Evolutionary conservation across 2,888 invertebrate genomes (phyloP).

Genomic region (Polyommatus icarus): DNA sequence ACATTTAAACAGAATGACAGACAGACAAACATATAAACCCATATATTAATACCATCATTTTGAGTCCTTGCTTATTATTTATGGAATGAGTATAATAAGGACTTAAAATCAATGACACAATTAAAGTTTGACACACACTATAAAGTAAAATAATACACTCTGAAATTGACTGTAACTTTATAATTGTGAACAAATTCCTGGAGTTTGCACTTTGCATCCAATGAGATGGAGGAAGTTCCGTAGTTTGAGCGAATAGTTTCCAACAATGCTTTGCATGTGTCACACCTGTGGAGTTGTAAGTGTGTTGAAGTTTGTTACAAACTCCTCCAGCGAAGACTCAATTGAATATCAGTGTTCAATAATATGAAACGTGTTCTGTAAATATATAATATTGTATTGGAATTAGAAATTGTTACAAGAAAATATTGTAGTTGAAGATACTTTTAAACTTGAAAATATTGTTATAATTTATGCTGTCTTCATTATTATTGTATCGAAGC

Average conservation of each 20-base stretch:
- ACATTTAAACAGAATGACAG: no score
- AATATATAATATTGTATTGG: background rate
- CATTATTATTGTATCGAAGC: no score
- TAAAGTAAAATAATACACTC: background rate
- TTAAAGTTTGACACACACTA: no score
- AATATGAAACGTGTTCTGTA: background rate
- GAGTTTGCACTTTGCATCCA: conserved; percentile 23
- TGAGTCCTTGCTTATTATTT: no score
- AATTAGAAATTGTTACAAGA: no score
- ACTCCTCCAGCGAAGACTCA: background rate
- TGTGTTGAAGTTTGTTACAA: conserved; percentile 14
- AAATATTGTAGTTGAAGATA: no score
- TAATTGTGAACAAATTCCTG: conserved; percentile 5
- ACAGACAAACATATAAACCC: no score
- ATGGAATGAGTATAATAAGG: no score
- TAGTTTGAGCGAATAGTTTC: conserved; percentile 22
- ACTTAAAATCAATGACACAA: no score
- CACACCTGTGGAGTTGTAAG: conserved; percentile 19
- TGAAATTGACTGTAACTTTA: background rate
- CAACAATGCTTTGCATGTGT: conserved; percentile 18
- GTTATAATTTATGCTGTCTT: no score
- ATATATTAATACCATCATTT: no score
- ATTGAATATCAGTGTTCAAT: conserved; percentile 1
- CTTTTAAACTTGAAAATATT: no score
- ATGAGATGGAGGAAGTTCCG: conserved; percentile 20